Percentiles rank a stretch among this genome's conserved stretches.
These are phyloP conservation scores for Dromius quadrimaculatus DNA, from an alignment of 2,888 invertebrate species.

Conservation along the genomic window DNA sequence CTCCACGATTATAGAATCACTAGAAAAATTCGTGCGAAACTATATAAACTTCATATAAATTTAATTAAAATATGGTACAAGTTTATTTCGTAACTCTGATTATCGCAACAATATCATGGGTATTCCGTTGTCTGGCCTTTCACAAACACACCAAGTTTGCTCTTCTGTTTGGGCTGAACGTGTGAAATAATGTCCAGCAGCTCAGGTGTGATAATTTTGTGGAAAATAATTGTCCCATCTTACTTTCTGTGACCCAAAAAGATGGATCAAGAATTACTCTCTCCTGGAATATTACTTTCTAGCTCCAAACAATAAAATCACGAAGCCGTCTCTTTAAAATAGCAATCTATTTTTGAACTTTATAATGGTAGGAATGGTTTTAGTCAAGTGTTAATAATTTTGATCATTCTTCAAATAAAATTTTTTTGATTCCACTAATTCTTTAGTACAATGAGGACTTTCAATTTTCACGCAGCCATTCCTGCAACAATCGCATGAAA, in stretches of 20 bases:
- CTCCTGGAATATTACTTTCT: background rate
- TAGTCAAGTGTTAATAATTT: background rate
- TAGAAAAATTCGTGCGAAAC: no score
- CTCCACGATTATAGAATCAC: no score
- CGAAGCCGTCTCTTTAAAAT: background rate
- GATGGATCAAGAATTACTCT: background rate
- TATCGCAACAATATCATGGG: conserved; percentile 27
- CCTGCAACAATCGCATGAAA: background rate
- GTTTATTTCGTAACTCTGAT: background rate
- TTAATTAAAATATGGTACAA: conserved; percentile 23
- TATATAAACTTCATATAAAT: no score
- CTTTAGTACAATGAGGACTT: background rate
- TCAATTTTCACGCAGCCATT: conserved; percentile 15
- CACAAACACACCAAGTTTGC: background rate
- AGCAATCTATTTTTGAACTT: background rate
- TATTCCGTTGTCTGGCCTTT: background rate
- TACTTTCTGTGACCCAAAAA: background rate
- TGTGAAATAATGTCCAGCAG: background rate
- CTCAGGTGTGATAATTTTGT: background rate
- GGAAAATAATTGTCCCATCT: background rate
- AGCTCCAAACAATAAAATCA: conserved; percentile 18
- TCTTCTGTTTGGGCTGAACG: background rate
- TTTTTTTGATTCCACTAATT: background rate
- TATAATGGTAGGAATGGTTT: background rate
- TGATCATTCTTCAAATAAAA: background rate